Evolutionary conservation across 2,113 vertebrate species (phyloP), one percentile per base, ranked within the genome.

Genomic region (Mastomys natalensis): DNA sequence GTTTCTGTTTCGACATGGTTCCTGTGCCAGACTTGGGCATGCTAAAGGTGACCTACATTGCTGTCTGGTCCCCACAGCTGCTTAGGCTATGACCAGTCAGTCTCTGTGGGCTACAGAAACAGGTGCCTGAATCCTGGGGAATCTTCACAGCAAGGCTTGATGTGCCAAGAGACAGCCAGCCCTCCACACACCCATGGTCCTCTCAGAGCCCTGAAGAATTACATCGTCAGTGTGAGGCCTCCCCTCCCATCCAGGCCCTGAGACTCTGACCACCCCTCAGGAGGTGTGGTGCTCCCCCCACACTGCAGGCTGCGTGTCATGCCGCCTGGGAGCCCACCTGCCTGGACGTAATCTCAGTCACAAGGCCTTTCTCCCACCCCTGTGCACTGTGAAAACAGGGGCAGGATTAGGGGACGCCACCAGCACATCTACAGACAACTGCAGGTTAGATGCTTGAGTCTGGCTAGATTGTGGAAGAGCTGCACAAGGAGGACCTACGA

Each of bases 1-100:
- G 90, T 85, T 95, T 93, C 94, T 81, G 64, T 88, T 94, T 66
- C 9, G 0, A 88, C 62, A 93, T 2, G 0, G 81, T 31, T 68
- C 94, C 76, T 74, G 68, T 87, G 48, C 43, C 19, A 17, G 74
- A 92, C 80, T 72, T 81, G 21, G 29, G 89, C 40, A 72, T 19
- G 3, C 48, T 51, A 37, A 86, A 89, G 60, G 66, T 90, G 80
- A 90, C 68, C 68, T 77, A 72, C 51, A 43, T 8, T 60, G n/a
- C 34, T 53, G n/a, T 66, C 37, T 77, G 34, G 8, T 40, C 51
- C 48, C 58, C 84, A 76, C 13, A 37, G 73, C 77, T 58, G n/a
- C 51, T 26, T 5, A 31, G 53, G 60, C 66, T 68, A 34, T 15
- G 40, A 48, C 85, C 29, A 19, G 45, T 45, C n/a, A 3, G 17